Percentiles rank a stretch among this genome's conserved stretches.
Evolutionary conservation across 2,888 invertebrate genomes (phyloP).

Genomic region (Heliconius charithonia): DNA sequence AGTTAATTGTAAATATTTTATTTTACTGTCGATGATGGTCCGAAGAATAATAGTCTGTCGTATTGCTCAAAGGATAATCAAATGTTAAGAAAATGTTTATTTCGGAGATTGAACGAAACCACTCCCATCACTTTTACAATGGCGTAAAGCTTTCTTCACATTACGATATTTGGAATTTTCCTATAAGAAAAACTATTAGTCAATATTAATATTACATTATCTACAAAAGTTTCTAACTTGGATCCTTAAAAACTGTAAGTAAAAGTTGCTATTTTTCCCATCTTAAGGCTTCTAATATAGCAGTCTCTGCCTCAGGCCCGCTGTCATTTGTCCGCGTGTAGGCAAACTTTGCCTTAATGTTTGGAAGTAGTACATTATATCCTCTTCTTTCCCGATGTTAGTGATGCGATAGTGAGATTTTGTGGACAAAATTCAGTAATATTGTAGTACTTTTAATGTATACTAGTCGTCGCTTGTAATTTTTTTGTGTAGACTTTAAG

Average conservation of each 20-base stretch:
- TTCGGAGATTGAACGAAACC: too few species aligned
- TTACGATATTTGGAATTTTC: too few species aligned
- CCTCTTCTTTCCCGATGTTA: slow-evolving; percentile 72
- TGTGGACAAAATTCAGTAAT: neutral
- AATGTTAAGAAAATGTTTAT: too few species aligned
- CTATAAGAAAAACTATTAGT: too few species aligned
- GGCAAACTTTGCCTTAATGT: slow-evolving; percentile 80
- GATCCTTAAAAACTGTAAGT: slow-evolving; percentile 60
- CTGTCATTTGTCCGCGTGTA: slow-evolving; percentile 81
- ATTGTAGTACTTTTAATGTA: neutral
- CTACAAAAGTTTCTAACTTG: slow-evolving; percentile 39
- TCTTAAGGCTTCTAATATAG: slow-evolving; percentile 82
- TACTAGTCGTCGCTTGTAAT: too few species aligned
- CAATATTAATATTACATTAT: neutral
- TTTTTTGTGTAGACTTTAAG: too few species aligned
- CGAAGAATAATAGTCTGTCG: too few species aligned
- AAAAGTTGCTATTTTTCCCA: slow-evolving; percentile 82
- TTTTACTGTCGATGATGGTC: too few species aligned
- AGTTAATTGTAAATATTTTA: too few species aligned
- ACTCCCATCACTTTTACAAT: too few species aligned
- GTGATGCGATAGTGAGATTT: slow-evolving; percentile 47
- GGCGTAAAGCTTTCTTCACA: too few species aligned
- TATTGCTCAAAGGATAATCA: too few species aligned
- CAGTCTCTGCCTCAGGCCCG: slow-evolving; percentile 73
- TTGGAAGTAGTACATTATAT: slow-evolving; percentile 82